Base-by-base conservation (phyloP, 2,113 vertebrate species). In the Nothocercus nigrocapillus region DNA sequence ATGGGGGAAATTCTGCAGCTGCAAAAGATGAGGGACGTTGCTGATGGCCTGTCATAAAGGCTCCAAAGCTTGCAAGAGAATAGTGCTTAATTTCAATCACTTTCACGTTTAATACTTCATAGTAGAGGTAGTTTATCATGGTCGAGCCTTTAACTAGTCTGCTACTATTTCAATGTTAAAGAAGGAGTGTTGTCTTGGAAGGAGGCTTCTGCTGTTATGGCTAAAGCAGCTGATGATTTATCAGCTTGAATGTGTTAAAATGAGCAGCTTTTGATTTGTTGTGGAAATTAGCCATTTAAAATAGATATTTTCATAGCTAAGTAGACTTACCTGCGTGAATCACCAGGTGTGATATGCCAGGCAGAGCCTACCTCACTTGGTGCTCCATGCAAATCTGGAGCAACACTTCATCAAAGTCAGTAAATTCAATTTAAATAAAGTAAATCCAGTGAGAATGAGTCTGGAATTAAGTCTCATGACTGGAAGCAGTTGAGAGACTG, bases 231-330 rank as follows among this genome's bases (percentile, higher is more conserved):
- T 66, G 78, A 86, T 82, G 59, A 85, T 78, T 95, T 91, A 95
- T 59, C 44, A 85, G 7, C 32, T 74, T 90, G 66, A 68, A 63
- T 93, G 42, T 28, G 69, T 56, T 94, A 80, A 7, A 1, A 66
- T 38, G 30, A 89, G 53, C 73, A 84, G 75, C 81, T 91, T 90
- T 81, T 81, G 87, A 83, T 89, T 97, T 94, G 85, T 89, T 27
- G 49, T 59, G 89, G 42, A 92, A 88, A 92, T 95, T 30, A 72
- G 58, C 76, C n/a, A 63, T 88, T 82, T 88, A 70, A 90, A 85
- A 74, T 49, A 56, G 53, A 58, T 32, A 66, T 83, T 85, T 85
- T 92, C 72, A 67, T 92, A 62, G 68, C 30, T 76, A 54, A 93
- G 53, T 68, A 68, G 76, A 51, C 34, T 47, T 61, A 17, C 40